phyloP scores from a whole-genome alignment of 2,888 invertebrate genomes.

The Galeruca laticollis region DNA sequence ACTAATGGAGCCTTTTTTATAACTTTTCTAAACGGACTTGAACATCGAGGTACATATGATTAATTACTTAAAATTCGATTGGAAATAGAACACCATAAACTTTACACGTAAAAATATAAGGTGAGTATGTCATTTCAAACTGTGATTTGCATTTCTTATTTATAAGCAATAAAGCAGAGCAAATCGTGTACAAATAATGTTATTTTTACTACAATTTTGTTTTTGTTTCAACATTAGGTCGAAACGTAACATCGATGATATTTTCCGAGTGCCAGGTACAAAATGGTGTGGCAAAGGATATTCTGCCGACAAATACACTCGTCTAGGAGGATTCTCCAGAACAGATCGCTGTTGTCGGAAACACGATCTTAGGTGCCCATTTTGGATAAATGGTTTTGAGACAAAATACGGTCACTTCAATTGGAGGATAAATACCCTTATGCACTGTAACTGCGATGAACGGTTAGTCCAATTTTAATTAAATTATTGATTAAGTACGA shows the following conservation, averaged over 20 bases:
- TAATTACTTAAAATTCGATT: too few species aligned
- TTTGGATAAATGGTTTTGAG: conserved; percentile 86
- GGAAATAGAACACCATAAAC: too few species aligned
- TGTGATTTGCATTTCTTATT: neutral
- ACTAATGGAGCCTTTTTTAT: too few species aligned
- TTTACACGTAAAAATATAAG: too few species aligned
- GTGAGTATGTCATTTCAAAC: too few species aligned
- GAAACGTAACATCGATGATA: conserved; percentile 71
- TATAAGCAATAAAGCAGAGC: conserved; percentile 11
- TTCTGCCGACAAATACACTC: conserved; percentile 82
- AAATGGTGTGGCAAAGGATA: conserved; percentile 95
- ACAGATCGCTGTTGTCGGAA: conserved; percentile 91
- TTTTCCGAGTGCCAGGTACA: conserved; percentile 88
- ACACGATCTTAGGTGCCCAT: conserved; percentile 88
- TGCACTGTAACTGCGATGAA: conserved; percentile 93
- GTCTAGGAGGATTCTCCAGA: conserved; percentile 84
- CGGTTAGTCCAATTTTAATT: conserved; percentile 71
- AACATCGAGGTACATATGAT: too few species aligned
- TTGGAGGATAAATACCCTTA: conserved; percentile 89
- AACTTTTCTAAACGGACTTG: too few species aligned
- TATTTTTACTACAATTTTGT: neutral
- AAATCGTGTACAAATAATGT: conserved; percentile 22
- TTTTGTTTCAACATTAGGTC: conserved; percentile 56
- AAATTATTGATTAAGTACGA: too few species aligned
- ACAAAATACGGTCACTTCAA: conserved; percentile 89